Base-by-base conservation (phyloP, 2,888 invertebrate species). In the Mythimna ferrago region DNA sequence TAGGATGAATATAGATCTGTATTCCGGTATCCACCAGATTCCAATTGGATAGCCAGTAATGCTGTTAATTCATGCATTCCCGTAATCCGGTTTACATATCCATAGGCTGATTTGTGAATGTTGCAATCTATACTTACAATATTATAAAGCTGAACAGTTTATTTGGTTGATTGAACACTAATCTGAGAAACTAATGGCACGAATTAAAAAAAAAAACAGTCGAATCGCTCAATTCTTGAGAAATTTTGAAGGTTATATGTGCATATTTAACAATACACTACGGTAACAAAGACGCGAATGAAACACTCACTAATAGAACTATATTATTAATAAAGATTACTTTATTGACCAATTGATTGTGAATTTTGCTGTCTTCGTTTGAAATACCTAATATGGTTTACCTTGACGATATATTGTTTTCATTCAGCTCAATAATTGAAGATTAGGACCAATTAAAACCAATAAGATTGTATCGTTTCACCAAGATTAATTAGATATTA, bases 1-100 rank as follows among this genome's bases (percentile, higher is more conserved):
- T 41, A 70, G 44, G 58, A 58, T 66, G 69, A 44, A 44, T 32
- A 21, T 69, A 6, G 68, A 65, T 64, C 6, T 16, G 7, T 35
- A n/a, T 35, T 5, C 32, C n/a, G 26, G 44, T 41, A 58, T 58
- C 26, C 11, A 58, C n/a, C 21, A 56, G 56, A 26, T 38, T 67
- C 51, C 35, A 32, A 51, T 19, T 57, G 10, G n/a, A 78, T 67
- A 21, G 41, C 10, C 54, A 60, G 41, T 68, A 64, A 67, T 56
- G 35, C 54, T 51, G 26, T 58, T 73, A 54, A 65, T 58, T 35
- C 64, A 73, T 51, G 82, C 82, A 62, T 70, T 32, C 10, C 41
- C 14, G 6, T 82, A 65, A 80, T 78, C 58, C 44, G 32, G 26
- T n/a, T 73, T 51, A 56, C 26, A 58, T 44, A 51, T 21, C 26